phyloP scores from a whole-genome alignment of 1,140 invertebrate species.

The Euura saliciscinereae region DNA sequence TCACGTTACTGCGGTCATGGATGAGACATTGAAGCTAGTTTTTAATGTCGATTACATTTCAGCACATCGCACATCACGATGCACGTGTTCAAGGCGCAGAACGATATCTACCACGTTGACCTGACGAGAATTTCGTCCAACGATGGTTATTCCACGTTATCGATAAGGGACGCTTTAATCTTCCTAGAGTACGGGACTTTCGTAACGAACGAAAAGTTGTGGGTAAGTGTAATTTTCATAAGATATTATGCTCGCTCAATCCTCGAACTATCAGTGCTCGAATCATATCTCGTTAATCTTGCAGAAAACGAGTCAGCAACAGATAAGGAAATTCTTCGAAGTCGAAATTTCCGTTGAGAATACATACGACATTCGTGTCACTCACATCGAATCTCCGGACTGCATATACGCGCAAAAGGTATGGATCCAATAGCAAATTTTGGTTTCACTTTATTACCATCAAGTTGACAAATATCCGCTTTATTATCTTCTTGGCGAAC shows the following conservation, averaged over 20 bases:
- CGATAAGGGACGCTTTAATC: slow-evolving; percentile 52
- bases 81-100: slow-evolving; percentile 18
- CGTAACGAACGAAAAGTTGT: slow-evolving; percentile 26
- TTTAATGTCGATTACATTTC: not conserved
- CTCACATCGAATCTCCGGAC: slow-evolving; percentile 40
- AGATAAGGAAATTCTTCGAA: slow-evolving; percentile 28
- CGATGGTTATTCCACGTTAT: slow-evolving; percentile 42
- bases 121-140: slow-evolving; percentile 14
- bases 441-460: not conserved
- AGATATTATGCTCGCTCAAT: no score
- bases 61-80: slow-evolving; percentile 15
- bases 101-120: slow-evolving; percentile 28
- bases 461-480: not conserved
- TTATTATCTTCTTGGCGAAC: not conserved
- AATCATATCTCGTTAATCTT: not conserved
- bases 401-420: slow-evolving; percentile 53
- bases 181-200: slow-evolving; percentile 33
- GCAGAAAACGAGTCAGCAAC: slow-evolving; percentile 37
- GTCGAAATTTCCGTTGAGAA: slow-evolving; percentile 31
- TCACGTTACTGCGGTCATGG: not conserved
- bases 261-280: no score
- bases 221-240: slow-evolving; percentile 25
- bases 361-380: slow-evolving; percentile 31
- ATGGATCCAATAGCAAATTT: slow-evolving; percentile 16
- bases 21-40: not conserved